Conservation (phyloP, 2,113 vertebrate species). For the Lipotes vexillifer region DNA sequence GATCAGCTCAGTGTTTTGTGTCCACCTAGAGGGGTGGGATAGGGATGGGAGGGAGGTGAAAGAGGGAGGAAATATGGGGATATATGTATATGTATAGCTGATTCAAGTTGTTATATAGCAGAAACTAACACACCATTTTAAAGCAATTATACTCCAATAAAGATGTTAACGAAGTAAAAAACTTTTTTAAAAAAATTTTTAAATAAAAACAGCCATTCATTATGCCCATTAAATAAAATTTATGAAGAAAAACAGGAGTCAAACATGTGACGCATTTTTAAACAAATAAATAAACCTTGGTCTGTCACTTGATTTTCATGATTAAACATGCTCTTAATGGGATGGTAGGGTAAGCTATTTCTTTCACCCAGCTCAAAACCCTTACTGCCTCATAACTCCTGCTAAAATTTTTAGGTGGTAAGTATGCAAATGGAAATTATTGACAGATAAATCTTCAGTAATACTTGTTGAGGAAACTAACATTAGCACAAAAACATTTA, state of each 20-base stretch:
- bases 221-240: neutral
- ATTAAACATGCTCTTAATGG: neutral
- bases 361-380: neutral
- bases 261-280: neutral
- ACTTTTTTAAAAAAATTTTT: neutral
- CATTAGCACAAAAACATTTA: neutral
- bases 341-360: neutral
- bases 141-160: too few species aligned
- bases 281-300: neutral
- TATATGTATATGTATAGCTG: too few species aligned
- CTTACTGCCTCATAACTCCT: neutral
- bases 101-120: too few species aligned
- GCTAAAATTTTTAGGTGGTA: neutral
- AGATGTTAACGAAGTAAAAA: too few species aligned
- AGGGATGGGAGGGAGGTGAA: too few species aligned
- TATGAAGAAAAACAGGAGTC: neutral
- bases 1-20: too few species aligned
- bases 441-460: neutral
- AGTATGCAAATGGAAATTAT: neutral
- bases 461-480: neutral
- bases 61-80: too few species aligned
- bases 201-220: neutral
- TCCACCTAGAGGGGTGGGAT: too few species aligned
- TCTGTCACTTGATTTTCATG: neutral
- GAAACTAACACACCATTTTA: too few species aligned